Conservation (phyloP, 2,888 invertebrate genomes). For the Apodemia arnacis region DNA sequence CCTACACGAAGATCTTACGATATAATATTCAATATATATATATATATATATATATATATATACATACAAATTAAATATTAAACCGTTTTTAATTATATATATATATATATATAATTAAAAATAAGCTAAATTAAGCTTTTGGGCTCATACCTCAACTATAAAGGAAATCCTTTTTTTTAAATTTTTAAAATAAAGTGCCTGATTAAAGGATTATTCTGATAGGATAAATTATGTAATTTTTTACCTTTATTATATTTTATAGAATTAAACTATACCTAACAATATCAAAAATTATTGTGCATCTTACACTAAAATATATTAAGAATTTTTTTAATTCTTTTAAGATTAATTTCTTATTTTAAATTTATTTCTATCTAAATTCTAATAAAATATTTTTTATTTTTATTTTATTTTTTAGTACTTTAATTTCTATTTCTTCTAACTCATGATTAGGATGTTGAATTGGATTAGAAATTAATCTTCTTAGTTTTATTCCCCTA, state of each 20-base stretch:
- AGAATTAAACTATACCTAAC: conserved; percentile 95
- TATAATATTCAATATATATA: conserved; percentile 24
- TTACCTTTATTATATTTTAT: conserved; percentile 95
- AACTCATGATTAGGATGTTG: conserved; percentile 92
- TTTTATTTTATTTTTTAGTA: conserved; percentile 93
- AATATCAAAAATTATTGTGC: conserved; percentile 95
- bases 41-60: background rate
- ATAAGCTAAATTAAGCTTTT: conserved; percentile 95
- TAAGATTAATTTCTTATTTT: conserved; percentile 87
- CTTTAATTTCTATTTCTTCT: conserved; percentile 90
- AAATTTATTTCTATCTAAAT: conserved; percentile 84
- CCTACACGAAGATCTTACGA: too few relatives aligned
- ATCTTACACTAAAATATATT: conserved; percentile 94
- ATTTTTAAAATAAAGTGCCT: conserved; percentile 91
- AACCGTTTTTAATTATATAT: conserved; percentile 30
- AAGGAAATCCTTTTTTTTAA: conserved; percentile 91
- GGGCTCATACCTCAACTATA: conserved; percentile 95
- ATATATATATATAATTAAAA: conserved; percentile 87
- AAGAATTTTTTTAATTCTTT: conserved; percentile 81
- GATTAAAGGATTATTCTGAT: conserved; percentile 92
- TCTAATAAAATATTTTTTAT: conserved; percentile 93
- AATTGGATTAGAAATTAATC: conserved; percentile 96
- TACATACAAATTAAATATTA: background rate
- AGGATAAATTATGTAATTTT: conserved; percentile 90
- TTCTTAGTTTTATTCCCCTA: conserved; percentile 95